Conservation (phyloP, 2,113 vertebrate species). For the Phrynocephalus versicolor region DNA sequence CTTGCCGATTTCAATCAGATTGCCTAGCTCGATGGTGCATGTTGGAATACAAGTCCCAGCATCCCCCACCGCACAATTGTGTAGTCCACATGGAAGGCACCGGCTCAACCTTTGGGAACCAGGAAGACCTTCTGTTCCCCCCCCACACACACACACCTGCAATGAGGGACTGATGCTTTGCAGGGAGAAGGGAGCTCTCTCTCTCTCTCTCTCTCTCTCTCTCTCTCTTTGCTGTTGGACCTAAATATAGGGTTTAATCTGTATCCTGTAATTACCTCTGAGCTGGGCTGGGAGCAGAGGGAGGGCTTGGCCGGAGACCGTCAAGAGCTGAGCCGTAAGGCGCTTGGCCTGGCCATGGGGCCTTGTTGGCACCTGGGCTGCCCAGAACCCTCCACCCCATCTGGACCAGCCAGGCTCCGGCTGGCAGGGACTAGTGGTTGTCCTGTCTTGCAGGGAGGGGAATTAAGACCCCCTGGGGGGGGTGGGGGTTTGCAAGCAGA, state of each 20-base stretch:
- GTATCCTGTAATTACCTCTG: not conserved
- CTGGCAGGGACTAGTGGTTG: not conserved
- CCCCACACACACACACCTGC: no score
- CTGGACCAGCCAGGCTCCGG: not conserved
- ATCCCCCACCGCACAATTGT: no score
- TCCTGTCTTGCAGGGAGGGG: not conserved
- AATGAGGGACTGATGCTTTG: not conserved
- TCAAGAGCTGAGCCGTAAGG: not conserved
- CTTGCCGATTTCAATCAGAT: no score
- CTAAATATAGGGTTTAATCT: slow-evolving; percentile 14
- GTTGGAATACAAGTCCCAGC: no score
- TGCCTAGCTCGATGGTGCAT: no score
- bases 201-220: no score
- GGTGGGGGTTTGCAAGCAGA: no score
- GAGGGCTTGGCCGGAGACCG: not conserved
- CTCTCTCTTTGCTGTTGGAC: no score
- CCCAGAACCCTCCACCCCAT: not conserved
- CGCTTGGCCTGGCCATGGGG: no score
- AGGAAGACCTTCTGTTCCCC: not conserved
- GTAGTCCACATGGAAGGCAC: no score
- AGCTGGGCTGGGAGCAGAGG: not conserved
- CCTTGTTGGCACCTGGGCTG: not conserved
- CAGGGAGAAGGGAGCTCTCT: not conserved
- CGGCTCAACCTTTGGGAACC: not conserved
- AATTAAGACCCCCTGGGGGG: not conserved